Evolutionary conservation across 30 jellyfish, hydroid and myxozoan genomes (phyloP).

Genomic region (Chironex yamaguchii): DNA sequence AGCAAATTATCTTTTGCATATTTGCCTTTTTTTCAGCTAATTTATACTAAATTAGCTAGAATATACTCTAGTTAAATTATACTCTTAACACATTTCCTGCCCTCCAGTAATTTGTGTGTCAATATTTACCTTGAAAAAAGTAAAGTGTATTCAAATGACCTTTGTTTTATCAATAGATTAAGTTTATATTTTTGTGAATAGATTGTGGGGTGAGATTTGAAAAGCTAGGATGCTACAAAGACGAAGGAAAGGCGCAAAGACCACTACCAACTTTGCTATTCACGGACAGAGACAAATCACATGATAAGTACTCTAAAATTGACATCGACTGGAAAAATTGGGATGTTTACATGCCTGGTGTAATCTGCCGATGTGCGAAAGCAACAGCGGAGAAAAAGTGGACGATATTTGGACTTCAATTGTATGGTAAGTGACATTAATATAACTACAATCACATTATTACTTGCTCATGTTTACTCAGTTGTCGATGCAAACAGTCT

Average conservation of each 20-base stretch:
- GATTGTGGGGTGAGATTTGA: constrained; percentile 88
- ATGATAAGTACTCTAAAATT: constrained; percentile 67
- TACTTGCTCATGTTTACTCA: too few relatives aligned
- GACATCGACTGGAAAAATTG: constrained; percentile 79
- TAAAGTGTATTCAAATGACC: background rate
- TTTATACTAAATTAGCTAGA: too few relatives aligned
- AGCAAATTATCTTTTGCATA: background rate
- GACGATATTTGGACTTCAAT: constrained; percentile 81
- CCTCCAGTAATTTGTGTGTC: too few relatives aligned
- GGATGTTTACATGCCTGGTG: constrained; percentile 74
- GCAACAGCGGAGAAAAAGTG: constrained; percentile 67
- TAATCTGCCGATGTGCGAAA: constrained; percentile 94
- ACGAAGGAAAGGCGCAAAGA: constrained; percentile 89
- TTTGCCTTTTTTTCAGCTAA: too few relatives aligned
- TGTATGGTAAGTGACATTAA: constrained; percentile 70
- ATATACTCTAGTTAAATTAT: too few relatives aligned
- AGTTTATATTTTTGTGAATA: background rate
- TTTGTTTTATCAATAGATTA: too few relatives aligned
- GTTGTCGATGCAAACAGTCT: too few relatives aligned
- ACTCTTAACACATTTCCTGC: too few relatives aligned
- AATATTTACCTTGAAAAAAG: background rate
- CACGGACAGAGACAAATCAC: constrained; percentile 71
- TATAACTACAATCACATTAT: background rate
- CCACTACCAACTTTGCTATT: constrained; percentile 87
- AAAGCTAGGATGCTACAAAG: constrained; percentile 91